phyloP scores from a whole-genome alignment of 2,797 vertebrate genomes.

The Siniperca scherzeri region DNA sequence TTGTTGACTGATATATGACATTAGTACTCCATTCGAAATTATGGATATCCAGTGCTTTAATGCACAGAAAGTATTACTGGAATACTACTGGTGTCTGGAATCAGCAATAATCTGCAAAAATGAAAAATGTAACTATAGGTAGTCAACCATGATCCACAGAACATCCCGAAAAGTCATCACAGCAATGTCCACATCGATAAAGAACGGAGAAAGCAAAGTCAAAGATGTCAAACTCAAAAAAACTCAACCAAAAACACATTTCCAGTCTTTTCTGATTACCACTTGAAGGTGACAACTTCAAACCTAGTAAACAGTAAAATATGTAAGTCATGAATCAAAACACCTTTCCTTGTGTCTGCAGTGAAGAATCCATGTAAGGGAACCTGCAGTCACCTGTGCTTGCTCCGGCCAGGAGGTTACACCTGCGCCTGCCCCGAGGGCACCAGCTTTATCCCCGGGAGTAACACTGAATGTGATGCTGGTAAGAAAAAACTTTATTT shows the following conservation, averaged over 20 bases:
- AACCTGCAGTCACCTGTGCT: constrained; percentile 83
- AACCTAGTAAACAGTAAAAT: neutral
- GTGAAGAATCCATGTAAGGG: constrained; percentile 84
- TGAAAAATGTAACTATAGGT: neutral
- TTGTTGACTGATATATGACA: neutral
- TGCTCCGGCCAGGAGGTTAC: constrained; percentile 82
- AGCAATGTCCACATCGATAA: neutral
- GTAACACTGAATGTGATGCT: constrained; percentile 80
- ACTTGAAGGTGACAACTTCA: neutral
- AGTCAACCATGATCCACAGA: neutral
- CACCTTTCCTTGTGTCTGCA: constrained; percentile 36
- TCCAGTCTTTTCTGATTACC: neutral
- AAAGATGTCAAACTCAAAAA: neutral
- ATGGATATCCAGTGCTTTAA: neutral
- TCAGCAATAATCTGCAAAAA: neutral
- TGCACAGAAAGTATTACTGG: neutral
- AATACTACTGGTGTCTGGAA: neutral
- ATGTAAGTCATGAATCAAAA: neutral
- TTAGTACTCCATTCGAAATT: neutral
- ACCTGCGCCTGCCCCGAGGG: constrained; percentile 84
- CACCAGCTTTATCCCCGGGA: constrained; percentile 72
- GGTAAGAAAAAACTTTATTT: constrained; percentile 52
- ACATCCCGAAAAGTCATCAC: neutral
- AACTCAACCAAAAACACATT: neutral
- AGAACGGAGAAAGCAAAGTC: neutral